Percentiles rank a stretch among this genome's conserved stretches.
Conservation (phyloP, 2,797 vertebrate genomes). For the Fistularia commersonii region DNA sequence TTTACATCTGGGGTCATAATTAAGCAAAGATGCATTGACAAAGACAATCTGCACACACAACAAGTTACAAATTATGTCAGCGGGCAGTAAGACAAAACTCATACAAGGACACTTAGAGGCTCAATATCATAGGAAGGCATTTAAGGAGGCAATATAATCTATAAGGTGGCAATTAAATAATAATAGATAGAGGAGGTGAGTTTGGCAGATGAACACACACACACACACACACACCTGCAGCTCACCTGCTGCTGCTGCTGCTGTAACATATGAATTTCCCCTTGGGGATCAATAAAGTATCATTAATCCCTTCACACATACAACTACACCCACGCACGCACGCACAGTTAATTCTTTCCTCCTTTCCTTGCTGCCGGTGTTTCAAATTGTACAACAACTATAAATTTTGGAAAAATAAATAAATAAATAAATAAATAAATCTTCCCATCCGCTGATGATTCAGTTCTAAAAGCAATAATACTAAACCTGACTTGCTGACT, state of each 20-base stretch:
- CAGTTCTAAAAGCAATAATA: too few species aligned
- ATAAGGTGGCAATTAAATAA: slow-evolving; percentile 34
- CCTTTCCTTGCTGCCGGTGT: too few species aligned
- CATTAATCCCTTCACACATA: too few species aligned
- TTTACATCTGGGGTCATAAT: slow-evolving; percentile 38
- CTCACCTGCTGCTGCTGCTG: too few species aligned
- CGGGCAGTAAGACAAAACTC: slow-evolving; percentile 42
- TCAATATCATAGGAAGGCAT: slow-evolving; percentile 35
- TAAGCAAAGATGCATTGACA: slow-evolving; percentile 51
- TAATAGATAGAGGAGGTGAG: slow-evolving; percentile 26
- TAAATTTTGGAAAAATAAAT: too few species aligned
- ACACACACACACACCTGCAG: too few species aligned
- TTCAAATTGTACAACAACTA: too few species aligned
- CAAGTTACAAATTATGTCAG: slow-evolving; percentile 39
- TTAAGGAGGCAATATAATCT: slow-evolving; percentile 40
- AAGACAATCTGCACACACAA: slow-evolving; percentile 49
- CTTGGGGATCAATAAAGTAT: too few species aligned
- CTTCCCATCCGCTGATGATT: too few species aligned
- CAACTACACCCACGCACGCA: background rate
- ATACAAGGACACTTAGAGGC: slow-evolving; percentile 54
- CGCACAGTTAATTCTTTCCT: background rate
- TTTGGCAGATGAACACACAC: slow-evolving; percentile 32
- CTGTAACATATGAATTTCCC: too few species aligned
- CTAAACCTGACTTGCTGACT: too few species aligned
- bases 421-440: too few species aligned